Percentiles rank a stretch among this genome's conserved stretches.
Evolutionary conservation across 2,113 vertebrate species (phyloP).

Genomic region (Bubo bubo): DNA sequence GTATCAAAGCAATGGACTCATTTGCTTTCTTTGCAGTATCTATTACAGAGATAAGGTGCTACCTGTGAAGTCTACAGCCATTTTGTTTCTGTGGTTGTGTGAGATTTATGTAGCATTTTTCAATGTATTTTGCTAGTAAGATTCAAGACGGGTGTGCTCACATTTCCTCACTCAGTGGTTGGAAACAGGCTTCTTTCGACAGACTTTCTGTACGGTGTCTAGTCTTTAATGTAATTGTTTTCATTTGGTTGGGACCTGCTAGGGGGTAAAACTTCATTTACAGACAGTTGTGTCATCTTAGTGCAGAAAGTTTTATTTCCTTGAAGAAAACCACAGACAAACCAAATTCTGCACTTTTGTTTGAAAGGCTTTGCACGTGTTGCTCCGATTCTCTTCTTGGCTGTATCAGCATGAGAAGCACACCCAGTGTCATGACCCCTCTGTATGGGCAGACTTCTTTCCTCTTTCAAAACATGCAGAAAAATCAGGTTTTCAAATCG

Average conservation of each 20-base stretch:
- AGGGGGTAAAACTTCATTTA: background rate
- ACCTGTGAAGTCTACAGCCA: background rate
- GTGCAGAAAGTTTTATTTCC: background rate
- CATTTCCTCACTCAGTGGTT: background rate
- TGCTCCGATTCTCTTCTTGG: background rate
- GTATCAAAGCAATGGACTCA: background rate
- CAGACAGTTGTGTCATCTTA: background rate
- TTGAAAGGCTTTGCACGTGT: background rate
- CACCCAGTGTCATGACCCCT: rapidly evolving
- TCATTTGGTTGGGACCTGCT: background rate
- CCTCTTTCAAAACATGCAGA: background rate
- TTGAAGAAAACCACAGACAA: background rate
- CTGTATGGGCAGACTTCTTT: background rate
- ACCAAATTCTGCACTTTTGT: background rate
- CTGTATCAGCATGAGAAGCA: background rate
- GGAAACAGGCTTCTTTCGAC: background rate
- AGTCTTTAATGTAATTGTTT: background rate
- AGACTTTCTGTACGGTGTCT: background rate
- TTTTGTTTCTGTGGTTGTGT: background rate
- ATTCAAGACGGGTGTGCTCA: background rate
- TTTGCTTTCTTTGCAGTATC: background rate
- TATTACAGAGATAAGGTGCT: background rate
- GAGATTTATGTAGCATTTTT: background rate
- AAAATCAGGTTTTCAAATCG: background rate
- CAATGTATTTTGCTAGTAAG: background rate